These are phyloP conservation scores for Artibeus lituratus DNA, from an alignment of 2,797 vertebrate species.

Conservation along the genomic window DNA sequence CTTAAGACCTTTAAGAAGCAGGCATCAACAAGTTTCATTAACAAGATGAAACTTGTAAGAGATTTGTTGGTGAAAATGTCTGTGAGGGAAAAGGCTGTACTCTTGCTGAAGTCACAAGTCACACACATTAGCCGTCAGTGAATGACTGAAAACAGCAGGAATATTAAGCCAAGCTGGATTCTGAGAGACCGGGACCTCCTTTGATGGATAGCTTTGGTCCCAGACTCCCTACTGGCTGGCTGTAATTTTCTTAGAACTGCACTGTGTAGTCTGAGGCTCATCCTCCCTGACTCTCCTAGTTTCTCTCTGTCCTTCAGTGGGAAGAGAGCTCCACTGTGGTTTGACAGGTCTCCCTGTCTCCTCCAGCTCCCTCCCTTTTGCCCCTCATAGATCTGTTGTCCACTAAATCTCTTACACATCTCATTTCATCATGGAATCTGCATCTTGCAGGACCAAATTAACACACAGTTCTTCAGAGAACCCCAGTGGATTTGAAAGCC, in stretches of 20 bases:
- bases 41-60: not conserved
- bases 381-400: not conserved
- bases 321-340: not conserved
- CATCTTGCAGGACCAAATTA: not conserved
- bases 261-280: not conserved
- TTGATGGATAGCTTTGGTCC: not conserved
- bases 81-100: not conserved
- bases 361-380: not conserved
- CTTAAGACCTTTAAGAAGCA: not conserved
- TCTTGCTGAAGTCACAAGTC: not conserved
- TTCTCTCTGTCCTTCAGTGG: not conserved
- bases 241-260: not conserved
- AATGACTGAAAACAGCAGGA: not conserved
- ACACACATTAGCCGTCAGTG: not conserved
- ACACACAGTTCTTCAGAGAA: not conserved
- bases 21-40: not conserved
- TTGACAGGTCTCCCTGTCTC: not conserved
- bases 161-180: not conserved
- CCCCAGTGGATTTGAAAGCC: not conserved
- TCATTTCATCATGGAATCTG: not conserved
- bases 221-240: not conserved
- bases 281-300: not conserved
- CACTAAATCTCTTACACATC: not conserved
- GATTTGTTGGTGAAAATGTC: not conserved
- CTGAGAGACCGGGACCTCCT: not conserved